Evolutionary conservation across 2,888 invertebrate genomes (phyloP).

Genomic region (Netelia virgata): DNA sequence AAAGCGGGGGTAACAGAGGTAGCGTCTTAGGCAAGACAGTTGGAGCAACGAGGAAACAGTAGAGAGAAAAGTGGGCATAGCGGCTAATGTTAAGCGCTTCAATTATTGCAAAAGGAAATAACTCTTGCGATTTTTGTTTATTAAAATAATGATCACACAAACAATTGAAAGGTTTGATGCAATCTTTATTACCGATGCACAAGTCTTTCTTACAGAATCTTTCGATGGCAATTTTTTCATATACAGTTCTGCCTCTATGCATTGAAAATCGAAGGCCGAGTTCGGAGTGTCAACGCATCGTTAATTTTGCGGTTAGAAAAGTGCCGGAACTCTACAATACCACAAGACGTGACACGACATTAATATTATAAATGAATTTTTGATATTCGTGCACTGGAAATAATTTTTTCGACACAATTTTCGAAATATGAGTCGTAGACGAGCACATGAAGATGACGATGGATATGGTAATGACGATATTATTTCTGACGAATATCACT

Average conservation of each 20-base stretch:
- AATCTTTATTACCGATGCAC: too few relatives aligned
- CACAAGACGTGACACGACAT: conserved; percentile 4
- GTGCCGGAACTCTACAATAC: conserved; percentile 39
- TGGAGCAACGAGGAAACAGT: too few relatives aligned
- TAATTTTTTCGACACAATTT: conserved; percentile 9
- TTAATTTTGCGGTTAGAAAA: conserved; percentile 60
- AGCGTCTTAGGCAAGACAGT: too few relatives aligned
- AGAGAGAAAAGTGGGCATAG: too few relatives aligned
- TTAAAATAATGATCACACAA: too few relatives aligned
- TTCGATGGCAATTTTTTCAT: too few relatives aligned
- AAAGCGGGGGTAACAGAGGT: too few relatives aligned
- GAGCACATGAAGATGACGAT: conserved; percentile 93
- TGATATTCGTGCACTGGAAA: conserved; percentile 6
- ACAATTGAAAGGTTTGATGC: too few relatives aligned
- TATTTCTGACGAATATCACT: conserved; percentile 41
- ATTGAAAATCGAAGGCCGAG: background rate
- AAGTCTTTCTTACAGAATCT: too few relatives aligned
- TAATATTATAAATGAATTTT: conserved; percentile 21
- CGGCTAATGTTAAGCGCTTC: too few relatives aligned
- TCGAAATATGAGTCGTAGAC: conserved; percentile 90
- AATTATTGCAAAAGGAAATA: too few relatives aligned
- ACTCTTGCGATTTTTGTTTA: too few relatives aligned
- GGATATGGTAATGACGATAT: conserved; percentile 89
- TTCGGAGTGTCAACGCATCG: conserved; percentile 25
- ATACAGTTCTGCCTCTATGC: background rate